Evolutionary conservation across 2,797 vertebrate genomes (phyloP).

Genomic region (Oreonectes daqikongensis): DNA sequence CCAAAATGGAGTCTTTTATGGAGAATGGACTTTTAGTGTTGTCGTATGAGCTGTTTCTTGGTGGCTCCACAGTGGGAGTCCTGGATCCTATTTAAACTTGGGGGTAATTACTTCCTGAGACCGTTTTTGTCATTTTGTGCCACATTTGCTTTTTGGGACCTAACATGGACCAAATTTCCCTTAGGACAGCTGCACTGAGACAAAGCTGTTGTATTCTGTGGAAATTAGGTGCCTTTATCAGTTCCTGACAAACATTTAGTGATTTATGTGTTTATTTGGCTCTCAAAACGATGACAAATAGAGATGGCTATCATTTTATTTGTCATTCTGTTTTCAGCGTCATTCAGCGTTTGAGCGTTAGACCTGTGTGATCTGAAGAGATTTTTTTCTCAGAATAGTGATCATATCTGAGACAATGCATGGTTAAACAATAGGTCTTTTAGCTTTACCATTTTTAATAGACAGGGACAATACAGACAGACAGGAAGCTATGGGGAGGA

Average conservation of each 20-base stretch:
- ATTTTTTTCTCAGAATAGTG: too few species aligned
- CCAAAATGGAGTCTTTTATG: not conserved
- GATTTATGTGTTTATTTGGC: not conserved
- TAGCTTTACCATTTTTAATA: too few species aligned
- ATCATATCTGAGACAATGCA: too few species aligned
- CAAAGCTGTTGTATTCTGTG: not conserved
- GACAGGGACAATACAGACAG: too few species aligned
- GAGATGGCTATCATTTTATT: conserved; percentile 6
- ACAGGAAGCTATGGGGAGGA: too few species aligned
- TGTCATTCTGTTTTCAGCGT: not conserved
- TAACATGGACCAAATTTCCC: conserved; percentile 9
- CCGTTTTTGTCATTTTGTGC: conserved; percentile 15
- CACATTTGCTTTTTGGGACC: conserved; percentile 20
- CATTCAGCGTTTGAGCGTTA: too few species aligned
- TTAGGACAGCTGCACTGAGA: conserved; percentile 6
- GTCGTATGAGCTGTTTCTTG: not conserved
- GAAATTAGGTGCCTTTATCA: not conserved
- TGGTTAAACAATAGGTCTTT: too few species aligned
- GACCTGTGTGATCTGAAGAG: too few species aligned
- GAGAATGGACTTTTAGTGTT: too few species aligned
- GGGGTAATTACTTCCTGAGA: conserved; percentile 2
- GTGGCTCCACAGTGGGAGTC: conserved; percentile 4
- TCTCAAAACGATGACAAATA: not conserved
- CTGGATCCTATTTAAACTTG: not conserved
- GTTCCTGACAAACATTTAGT: conserved; percentile 3